Evolutionary conservation across 2,888 invertebrate genomes (phyloP).

Genomic region (Eueremaeus valkanovi): DNA sequence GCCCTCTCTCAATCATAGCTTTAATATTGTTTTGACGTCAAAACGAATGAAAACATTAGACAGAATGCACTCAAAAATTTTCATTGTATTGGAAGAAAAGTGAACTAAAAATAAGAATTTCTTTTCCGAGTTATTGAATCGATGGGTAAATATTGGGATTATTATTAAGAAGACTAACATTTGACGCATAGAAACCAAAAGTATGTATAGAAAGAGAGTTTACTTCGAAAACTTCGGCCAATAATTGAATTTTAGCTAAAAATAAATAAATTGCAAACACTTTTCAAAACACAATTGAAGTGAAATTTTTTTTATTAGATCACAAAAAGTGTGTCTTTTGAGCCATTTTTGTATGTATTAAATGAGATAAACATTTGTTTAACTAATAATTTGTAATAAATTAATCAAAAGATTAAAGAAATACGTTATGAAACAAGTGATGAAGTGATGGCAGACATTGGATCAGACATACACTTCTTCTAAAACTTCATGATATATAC

Average conservation of each 20-base stretch:
- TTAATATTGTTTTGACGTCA: not conserved
- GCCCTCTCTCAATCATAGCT: not conserved
- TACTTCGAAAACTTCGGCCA: not conserved
- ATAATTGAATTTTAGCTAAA: not conserved
- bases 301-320: too few species aligned
- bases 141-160: conserved; percentile 9
- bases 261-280: too few species aligned
- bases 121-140: not conserved
- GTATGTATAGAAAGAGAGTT: not conserved
- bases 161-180: not conserved
- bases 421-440: conserved; percentile 2
- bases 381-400: conserved; percentile 12
- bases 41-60: not conserved
- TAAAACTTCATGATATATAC: conserved; percentile 17
- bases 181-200: not conserved
- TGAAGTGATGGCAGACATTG: not conserved
- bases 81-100: not conserved
- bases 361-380: not conserved
- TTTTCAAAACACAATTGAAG: too few species aligned
- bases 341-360: not conserved
- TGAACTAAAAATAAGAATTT: not conserved
- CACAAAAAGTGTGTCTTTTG: not conserved
- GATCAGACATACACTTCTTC: not conserved
- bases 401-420: conserved; percentile 3
- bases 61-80: not conserved